Evolutionary conservation across 2,113 vertebrate genomes (phyloP), one percentile per base, ranked within the genome.

Genomic region (Xyrauchen texanus): DNA sequence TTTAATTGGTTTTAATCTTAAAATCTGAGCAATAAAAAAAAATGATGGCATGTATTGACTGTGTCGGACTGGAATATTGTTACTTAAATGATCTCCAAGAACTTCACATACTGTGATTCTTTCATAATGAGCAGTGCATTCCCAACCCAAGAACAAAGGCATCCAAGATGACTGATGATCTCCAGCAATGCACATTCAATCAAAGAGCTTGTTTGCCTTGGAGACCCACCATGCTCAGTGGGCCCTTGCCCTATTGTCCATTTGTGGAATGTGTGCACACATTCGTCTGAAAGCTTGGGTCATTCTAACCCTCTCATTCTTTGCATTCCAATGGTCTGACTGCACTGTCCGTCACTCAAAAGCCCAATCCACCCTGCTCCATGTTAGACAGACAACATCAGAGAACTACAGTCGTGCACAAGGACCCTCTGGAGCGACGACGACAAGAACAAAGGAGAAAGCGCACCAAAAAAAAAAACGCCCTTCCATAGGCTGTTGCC

Each of bases 261-360:
- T 77, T 81, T 77, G 52, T 47, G 21, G 15, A 78, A 68, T 74
- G 16, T 49, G 16, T 46, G 58, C 63, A 67, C 65, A 63, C 62
- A 76, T 13, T 42, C 8, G 74, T 77, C 77, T 77, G 44, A 76
- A 74, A 4, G 57, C 73, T 71, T 0, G 13, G 16, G 16, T 60
- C 78, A 49, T 76, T 85, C 85, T 79, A 84, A 83, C 79, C 74
- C 88, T 85, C 78, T 69, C 76, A 91, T 90, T 89, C 88, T 86
- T 80, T 45, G 80, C 86, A 91, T 91, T 91, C 89, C 87, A 90
- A 58, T 52, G 80, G 82, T 85, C 79, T 88, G 76, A 80, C 65
- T 62, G 49, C 16, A 13, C 76, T 7, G 11, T 61, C 77, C 63
- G 61, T 45, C 15, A 73, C 76, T 83, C 79, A 80, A 76, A 81